Evolutionary conservation across 2,888 invertebrate species (phyloP).

Genomic region (Arrhopalites spinosus): DNA sequence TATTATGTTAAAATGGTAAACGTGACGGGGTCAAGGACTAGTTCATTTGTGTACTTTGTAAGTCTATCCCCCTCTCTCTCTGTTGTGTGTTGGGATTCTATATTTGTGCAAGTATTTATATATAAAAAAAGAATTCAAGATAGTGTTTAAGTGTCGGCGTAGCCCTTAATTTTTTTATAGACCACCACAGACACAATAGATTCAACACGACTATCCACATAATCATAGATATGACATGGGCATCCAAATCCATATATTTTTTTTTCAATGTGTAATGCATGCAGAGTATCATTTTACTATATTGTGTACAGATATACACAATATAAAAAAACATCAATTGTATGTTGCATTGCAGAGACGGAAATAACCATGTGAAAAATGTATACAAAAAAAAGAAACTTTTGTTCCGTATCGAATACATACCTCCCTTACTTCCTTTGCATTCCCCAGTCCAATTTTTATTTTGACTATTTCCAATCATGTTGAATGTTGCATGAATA

Average conservation of each 20-base stretch:
- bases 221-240: neutral
- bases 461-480: too few species aligned
- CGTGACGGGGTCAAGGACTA: conserved; percentile 56
- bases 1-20: conserved; percentile 21
- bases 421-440: conserved; percentile 28
- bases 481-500: too few species aligned
- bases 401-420: conserved; percentile 36
- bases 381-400: conserved; percentile 21
- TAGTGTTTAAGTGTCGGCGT: conserved; percentile 1
- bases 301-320: neutral
- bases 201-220: neutral
- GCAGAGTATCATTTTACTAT: too few species aligned
- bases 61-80: neutral
- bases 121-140: neutral
- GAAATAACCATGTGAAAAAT: conserved; percentile 27
- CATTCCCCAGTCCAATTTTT: too few species aligned
- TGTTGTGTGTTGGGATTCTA: too few species aligned
- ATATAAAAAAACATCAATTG: neutral
- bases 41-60: conserved; percentile 38
- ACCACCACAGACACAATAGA: conserved; percentile 15
- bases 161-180: neutral
- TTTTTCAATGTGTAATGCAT: neutral
- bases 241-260: neutral
- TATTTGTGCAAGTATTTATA: neutral
- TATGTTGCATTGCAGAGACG: conserved; percentile 11